Base-by-base conservation (phyloP, 1,140 invertebrate genomes). In the Zelostemma sp. region DNA sequence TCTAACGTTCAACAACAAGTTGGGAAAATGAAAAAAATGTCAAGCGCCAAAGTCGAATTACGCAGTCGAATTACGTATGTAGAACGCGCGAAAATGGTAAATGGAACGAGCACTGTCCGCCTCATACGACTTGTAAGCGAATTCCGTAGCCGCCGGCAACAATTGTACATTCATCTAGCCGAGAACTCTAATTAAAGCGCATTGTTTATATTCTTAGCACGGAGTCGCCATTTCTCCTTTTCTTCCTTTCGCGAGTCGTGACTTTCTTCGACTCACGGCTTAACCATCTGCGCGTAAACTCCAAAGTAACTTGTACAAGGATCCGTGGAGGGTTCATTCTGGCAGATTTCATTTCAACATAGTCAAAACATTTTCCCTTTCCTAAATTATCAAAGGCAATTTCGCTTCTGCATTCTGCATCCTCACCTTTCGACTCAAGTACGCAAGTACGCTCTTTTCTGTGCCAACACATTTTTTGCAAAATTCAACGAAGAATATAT, bases 181-280 rank as follows among this genome's bases (percentile, higher is more conserved):
- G 60, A 68, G 76, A 63, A 71, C 63, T 78, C 78, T 80, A 81
- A 81, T 81, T 81, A 81, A 80, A 81, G 80, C 76, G 72, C 80
- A 78, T 78, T 81, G 78, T 81, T 81, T 81, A 80, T 80, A 81
- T 81, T 81, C 79, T 71, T 70, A 53, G 68, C 80, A 81, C 76
- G 74, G 69, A 75, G 51, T 15, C 28, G 57, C 14, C n/a, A n/a
- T 50, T 53, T 63, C 19, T 68, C 43, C 17, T 18, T 40, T 38
- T 16, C 33, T 6, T 18, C 73, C 35, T 31, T 19, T 25, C 9
- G 3, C 65, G 60, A 56, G 19, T 46, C 35, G 41, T 51, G 35
- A 40, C 35, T 40, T 50, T 45, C 41, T 48, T 31, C 18, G 28
- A 51, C 51, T n/a, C 33, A 17, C 48, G 25, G 43, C 40, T 49